A percentile compares a stretch with the other conserved stretches of the same genome.
Evolutionary conservation across 2,888 invertebrate genomes (phyloP).

Genomic region (Sabatieria punctata): DNA sequence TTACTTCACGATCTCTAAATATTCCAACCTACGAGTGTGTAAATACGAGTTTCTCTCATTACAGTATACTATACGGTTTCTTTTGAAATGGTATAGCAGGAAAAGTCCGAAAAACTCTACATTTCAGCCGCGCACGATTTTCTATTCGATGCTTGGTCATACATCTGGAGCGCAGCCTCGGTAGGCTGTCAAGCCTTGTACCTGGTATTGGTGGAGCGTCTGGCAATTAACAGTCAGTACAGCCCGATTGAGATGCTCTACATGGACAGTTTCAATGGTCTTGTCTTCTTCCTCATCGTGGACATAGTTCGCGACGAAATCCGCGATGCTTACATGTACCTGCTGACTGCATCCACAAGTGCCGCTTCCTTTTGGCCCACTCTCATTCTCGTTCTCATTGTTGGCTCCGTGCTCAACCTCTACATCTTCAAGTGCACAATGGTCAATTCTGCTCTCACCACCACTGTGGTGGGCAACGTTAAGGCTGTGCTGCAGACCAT

Average conservation of each 20-base stretch:
- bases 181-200: conserved; percentile 2
- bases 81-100: not conserved
- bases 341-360: too few relatives aligned
- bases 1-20: too few relatives aligned
- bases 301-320: conserved; percentile 27
- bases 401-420: conserved; percentile 12
- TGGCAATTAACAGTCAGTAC: conserved; percentile 3
- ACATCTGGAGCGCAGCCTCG: not conserved
- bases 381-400: too few relatives aligned
- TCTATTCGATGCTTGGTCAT: not conserved
- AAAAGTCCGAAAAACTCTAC: not conserved
- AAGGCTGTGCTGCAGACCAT: conserved; percentile 21
- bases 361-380: too few relatives aligned
- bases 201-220: not conserved
- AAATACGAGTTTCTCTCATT: too few relatives aligned
- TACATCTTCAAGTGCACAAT: conserved; percentile 16
- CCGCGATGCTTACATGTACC: too few relatives aligned
- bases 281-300: conserved; percentile 23
- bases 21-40: too few relatives aligned
- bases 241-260: conserved; percentile 22
- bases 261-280: conserved; percentile 26
- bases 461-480: conserved; percentile 18
- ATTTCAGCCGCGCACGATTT: not conserved
- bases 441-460: conserved; percentile 16
- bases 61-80: too few relatives aligned